Evolutionary conservation across 2,113 vertebrate species (phyloP).

Genomic region (Oryzias javanicus): DNA sequence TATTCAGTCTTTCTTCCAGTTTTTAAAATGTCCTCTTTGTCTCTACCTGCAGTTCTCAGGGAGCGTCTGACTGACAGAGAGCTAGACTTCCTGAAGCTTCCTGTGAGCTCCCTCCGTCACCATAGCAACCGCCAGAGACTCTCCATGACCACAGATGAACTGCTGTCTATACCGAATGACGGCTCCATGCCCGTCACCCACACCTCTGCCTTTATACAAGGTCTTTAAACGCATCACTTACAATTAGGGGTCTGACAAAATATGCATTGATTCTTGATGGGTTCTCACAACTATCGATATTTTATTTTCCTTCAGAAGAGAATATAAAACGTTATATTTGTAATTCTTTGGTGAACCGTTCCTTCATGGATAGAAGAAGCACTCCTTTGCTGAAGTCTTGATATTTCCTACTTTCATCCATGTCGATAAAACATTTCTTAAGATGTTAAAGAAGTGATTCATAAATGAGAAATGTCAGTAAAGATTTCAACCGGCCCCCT

Average conservation of each 20-base stretch:
- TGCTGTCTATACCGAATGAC: conserved; percentile 81
- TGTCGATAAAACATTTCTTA: neutral
- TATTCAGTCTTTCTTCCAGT: neutral
- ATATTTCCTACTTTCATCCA: neutral
- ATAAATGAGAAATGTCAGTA: neutral
- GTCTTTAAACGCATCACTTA: conserved; percentile 27
- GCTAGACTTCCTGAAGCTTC: conserved; percentile 70
- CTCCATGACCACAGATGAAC: conserved; percentile 87
- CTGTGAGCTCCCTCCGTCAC: conserved; percentile 52
- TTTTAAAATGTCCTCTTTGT: neutral
- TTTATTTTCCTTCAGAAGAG: too few species aligned
- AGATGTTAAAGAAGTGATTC: too few species aligned
- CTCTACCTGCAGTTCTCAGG: conserved; percentile 60
- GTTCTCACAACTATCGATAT: too few species aligned
- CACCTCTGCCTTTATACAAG: conserved; percentile 29
- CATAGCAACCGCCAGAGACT: conserved; percentile 70
- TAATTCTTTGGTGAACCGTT: too few species aligned
- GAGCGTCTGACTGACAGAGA: conserved; percentile 69
- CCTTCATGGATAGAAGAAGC: too few species aligned
- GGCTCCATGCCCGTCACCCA: conserved; percentile 78
- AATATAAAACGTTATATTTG: too few species aligned
- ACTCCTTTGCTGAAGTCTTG: too few species aligned
- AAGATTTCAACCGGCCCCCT: neutral
- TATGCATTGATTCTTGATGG: too few species aligned
- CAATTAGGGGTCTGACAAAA: too few species aligned